Evolutionary conservation across 2,888 invertebrate genomes (phyloP).

Genomic region (Brachyptera putata): DNA sequence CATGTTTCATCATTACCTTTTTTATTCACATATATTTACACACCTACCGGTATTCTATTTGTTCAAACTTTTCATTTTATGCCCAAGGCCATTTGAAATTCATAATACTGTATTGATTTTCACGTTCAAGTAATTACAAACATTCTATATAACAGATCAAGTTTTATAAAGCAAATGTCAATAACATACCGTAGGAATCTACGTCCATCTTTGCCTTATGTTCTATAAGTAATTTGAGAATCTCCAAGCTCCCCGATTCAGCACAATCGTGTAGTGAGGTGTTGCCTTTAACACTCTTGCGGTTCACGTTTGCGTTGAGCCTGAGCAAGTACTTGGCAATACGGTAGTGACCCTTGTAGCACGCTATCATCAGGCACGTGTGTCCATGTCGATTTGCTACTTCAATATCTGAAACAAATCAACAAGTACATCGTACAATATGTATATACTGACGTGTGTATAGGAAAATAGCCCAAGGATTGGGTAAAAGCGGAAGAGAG

Average conservation of each 20-base stretch:
- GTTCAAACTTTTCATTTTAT: no score
- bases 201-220: constrained; percentile 90
- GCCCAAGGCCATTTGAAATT: no score
- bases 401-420: constrained; percentile 72
- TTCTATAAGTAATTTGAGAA: constrained; percentile 80
- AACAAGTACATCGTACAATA: constrained; percentile 14
- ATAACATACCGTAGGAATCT: constrained; percentile 73
- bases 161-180: no score
- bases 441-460: no score
- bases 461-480: no score
- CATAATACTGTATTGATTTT: no score
- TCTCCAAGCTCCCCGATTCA: constrained; percentile 90
- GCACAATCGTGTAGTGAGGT: constrained; percentile 98
- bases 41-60: no score
- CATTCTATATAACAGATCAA: no score
- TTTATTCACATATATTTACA: no score
- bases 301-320: constrained; percentile 85
- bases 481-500: no score
- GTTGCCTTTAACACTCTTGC: constrained; percentile 88
- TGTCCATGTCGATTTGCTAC: constrained; percentile 94
- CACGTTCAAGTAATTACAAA: no score
- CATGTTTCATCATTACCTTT: no score
- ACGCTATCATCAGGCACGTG: constrained; percentile 97
- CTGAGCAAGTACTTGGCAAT: constrained; percentile 87
- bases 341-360: constrained; percentile 89